Base-by-base conservation (phyloP, 2,113 vertebrate genomes). In the Lonchura striata region DNA sequence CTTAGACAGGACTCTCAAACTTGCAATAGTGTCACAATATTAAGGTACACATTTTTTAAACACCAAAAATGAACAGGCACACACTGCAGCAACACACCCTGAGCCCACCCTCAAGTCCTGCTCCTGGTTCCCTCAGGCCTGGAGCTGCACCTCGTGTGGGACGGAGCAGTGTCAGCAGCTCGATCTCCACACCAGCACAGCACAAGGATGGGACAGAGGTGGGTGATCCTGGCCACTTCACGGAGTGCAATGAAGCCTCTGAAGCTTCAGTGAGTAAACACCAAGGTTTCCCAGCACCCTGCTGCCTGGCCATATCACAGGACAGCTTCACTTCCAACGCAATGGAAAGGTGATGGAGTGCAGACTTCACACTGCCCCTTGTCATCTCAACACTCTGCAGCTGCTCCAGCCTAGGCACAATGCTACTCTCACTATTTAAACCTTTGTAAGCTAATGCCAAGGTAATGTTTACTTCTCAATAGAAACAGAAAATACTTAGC, bases 161-260 rank as follows among this genome's bases (percentile, higher is more conserved):
- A 24, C 41, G 22, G 13, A 41, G 46, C 54, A 27, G 46, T 5
- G 53, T 3, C 14, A 49, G 49, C 5, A 3, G 35, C 30, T 13
- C 0, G 1, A 22, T 3, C 30, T 12, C 30, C 56, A 19, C 31
- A 2, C 3, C 1, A 0, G 1, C 47, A 39, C 7, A 30, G 69
- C 41, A 10, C 28, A 13, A 28, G 81, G 24, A 22, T 7, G 7
- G 46, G 13, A 30, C 41, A 56, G 25, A 24, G 39, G 4, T 2
- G n/a, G 35, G 46, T 9, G 2, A 46, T 7, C 15, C 31, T 8
- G 1, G 20, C 66, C 61, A 41, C 15, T 3, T 7, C 16, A 2
- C 39, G 15, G 49, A 27, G 31, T 16, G 16, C 52, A 70, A 13
- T 4, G 65, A 52, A 78, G 65, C 21, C 54, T 53, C 75, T 41